phyloP scores from a whole-genome alignment of 2,797 vertebrate genomes.

The Phalanger gymnotis region DNA sequence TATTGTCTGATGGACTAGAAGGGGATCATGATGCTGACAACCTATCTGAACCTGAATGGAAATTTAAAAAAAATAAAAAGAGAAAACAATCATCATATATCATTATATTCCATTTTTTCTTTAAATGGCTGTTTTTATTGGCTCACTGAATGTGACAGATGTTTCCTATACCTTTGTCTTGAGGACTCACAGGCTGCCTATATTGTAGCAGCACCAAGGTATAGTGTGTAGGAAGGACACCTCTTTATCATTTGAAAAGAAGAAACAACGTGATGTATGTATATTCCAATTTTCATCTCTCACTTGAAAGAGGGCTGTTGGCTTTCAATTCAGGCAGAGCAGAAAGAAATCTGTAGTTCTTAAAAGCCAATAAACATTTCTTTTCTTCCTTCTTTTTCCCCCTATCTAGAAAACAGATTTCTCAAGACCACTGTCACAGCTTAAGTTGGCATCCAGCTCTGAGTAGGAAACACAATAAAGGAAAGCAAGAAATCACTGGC shows the following conservation, averaged over 20 bases:
- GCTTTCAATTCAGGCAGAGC: not conserved
- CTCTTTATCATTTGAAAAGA: constrained; percentile 44
- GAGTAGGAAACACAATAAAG: constrained; percentile 23
- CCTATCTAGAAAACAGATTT: not conserved
- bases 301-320: not conserved
- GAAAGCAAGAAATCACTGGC: not conserved
- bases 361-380: constrained; percentile 34
- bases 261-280: constrained; percentile 8
- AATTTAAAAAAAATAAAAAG: constrained; percentile 37
- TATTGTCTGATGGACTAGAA: constrained; percentile 22
- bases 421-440: not conserved
- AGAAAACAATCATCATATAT: constrained; percentile 36
- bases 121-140: constrained; percentile 68
- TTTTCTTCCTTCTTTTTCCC: constrained; percentile 32
- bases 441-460: not conserved
- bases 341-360: constrained; percentile 36
- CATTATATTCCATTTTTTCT: constrained; percentile 62
- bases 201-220: not conserved
- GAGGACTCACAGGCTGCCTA: constrained; percentile 55
- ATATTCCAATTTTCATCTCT: constrained; percentile 42
- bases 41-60: constrained; percentile 54
- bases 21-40: constrained; percentile 29
- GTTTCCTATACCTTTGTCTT: constrained; percentile 59
- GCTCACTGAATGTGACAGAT: constrained; percentile 52
- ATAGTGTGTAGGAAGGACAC: not conserved